Conservation (phyloP, 2,113 vertebrate species). For the Acanthochromis polyacanthus region DNA sequence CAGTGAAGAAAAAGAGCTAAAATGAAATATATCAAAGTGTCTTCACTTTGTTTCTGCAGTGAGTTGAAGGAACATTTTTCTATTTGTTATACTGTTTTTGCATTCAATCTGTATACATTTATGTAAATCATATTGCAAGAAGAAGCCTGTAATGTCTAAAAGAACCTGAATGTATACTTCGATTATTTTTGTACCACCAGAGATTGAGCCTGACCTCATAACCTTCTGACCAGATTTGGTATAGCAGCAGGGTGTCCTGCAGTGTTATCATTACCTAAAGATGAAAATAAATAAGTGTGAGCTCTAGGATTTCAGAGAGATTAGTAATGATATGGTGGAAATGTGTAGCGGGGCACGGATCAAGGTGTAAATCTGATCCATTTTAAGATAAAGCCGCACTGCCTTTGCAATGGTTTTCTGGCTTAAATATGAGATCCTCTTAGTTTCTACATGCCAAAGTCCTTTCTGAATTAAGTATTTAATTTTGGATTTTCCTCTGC, state of each 20-base stretch:
- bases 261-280: neutral
- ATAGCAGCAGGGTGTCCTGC: neutral
- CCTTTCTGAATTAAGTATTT: conserved; percentile 36
- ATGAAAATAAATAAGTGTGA: conserved; percentile 4
- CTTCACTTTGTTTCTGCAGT: neutral
- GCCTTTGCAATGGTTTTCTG: conserved; percentile 5
- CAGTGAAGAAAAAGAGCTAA: conserved; percentile 4
- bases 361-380: conserved; percentile 28
- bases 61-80: neutral
- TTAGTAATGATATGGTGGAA: conserved; percentile 27
- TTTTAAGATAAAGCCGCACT: conserved; percentile 25
- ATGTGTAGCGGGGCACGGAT: conserved; percentile 21
- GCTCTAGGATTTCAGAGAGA: conserved; percentile 15
- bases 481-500: conserved; percentile 40
- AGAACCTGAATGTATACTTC: too few relatives aligned
- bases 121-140: neutral
- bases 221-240: neutral
- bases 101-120: too few relatives aligned
- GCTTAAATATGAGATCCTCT: conserved; percentile 26
- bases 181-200: too few relatives aligned
- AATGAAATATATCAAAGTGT: neutral
- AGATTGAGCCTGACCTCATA: neutral
- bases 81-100: neutral
- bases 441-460: conserved; percentile 30
- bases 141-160: too few relatives aligned